Base-by-base conservation (phyloP, 2,888 invertebrate species). In the Phengaris alcon region DNA sequence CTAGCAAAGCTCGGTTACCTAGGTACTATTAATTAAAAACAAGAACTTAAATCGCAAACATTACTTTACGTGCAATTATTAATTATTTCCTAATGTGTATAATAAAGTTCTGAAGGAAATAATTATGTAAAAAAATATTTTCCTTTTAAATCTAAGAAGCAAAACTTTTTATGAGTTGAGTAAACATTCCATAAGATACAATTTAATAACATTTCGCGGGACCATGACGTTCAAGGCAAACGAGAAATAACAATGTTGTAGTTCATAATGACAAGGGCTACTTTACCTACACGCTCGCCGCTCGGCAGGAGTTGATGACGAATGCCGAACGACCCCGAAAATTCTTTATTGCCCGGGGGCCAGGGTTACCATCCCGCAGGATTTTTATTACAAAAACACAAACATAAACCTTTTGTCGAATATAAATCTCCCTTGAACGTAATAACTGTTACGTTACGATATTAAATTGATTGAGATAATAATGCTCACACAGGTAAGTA, bases 231-330 rank as follows among this genome's bases (percentile, higher is more conserved):
- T 70, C 70, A 70, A 70, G 70, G 70, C 22, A 7, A 52, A 70
- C 70, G 22, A 70, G 70, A 70, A 52, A 70, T 70, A 70, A 70
- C 70, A 70, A 70, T 70, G 22, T 70, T 70, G 70, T 70, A 70
- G 70, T 70, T 70, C 70, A 51, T 70, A 70, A 70, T 22, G 22
- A 52, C 70, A 52, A 70, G 70, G 15, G 70, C 22, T 48, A 70
- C 70, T 64, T 35, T 35, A 64, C 48, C 7, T 48, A 59, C 22
- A 22, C 59, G 64, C 64, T 64, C 44, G 64, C 0, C 35, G 64
- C 64, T 64, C 64, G 64, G 64, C 13, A 64, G 35, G 35, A 52
- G 72, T 72, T 72, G 54, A 72, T 52, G 72, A 44, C 35, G 72
- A 35, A 72, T 52, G 54, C 22, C 35, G 72, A 54, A 72, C 22